Evolutionary conservation across 2,113 vertebrate genomes (phyloP).

Genomic region (Archilochus colubris): DNA sequence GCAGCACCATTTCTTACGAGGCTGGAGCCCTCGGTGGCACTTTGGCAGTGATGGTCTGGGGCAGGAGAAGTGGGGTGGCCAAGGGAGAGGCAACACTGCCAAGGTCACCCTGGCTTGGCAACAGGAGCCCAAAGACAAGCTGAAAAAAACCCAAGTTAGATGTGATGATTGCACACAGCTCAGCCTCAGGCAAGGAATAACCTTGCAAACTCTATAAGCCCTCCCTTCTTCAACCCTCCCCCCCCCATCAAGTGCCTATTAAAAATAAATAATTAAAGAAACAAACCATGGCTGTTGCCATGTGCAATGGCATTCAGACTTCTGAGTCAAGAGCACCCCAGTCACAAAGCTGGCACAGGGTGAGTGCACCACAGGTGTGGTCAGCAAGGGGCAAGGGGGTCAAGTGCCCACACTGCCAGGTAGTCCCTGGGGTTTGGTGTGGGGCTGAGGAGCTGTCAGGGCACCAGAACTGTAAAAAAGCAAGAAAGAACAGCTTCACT

Average conservation of each 20-base stretch:
- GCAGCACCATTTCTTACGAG: neutral
- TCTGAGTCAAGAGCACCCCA: neutral
- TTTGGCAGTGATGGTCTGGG: neutral
- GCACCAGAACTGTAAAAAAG: neutral
- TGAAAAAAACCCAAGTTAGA: neutral
- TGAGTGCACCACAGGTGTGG: rapidly evolving
- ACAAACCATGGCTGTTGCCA: neutral
- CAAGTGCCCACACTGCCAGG: neutral
- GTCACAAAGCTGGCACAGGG: neutral
- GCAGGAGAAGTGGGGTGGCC: neutral
- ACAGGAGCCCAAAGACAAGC: neutral
- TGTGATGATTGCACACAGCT: neutral
- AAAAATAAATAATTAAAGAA: neutral
- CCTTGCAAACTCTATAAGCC: neutral
- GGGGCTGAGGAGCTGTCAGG: neutral
- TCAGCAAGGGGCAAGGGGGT: neutral
- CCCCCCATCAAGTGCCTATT: neutral
- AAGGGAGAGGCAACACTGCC: neutral
- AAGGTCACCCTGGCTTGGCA: neutral
- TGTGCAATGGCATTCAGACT: neutral
- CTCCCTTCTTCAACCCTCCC: neutral
- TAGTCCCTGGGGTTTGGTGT: neutral
- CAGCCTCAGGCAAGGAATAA: neutral
- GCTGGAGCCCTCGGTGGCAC: neutral
- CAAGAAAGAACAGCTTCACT: neutral